These are phyloP conservation scores for Chrysemys picta DNA, from an alignment of 2,113 vertebrate species.

Conservation along the genomic window DNA sequence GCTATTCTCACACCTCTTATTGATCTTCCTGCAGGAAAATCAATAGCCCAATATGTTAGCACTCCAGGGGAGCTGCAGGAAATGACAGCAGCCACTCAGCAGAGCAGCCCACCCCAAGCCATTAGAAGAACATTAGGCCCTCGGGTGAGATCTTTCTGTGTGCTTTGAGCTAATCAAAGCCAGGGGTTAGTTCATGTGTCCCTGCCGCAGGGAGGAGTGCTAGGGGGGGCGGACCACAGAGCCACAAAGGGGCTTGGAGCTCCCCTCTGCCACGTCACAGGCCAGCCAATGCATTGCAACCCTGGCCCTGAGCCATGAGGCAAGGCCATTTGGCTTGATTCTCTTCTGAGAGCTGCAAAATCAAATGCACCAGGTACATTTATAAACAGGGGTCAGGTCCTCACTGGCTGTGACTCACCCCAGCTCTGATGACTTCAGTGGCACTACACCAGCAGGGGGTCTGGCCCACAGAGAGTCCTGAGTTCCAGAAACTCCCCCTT, in stretches of 20 bases:
- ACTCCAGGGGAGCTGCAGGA: conserved; percentile 63
- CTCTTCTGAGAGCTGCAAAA: not conserved
- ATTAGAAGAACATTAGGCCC: conserved; percentile 46
- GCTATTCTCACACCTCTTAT: conserved; percentile 17
- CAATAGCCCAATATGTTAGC: conserved; percentile 79
- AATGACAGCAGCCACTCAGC: conserved; percentile 57
- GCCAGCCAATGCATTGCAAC: not conserved
- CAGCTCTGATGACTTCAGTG: not conserved
- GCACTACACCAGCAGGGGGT: not conserved
- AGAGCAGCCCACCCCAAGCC: conserved; percentile 18
- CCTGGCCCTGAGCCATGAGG: not conserved
- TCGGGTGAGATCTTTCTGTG: not conserved
- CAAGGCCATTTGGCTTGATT: not conserved
- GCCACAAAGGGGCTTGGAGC: not conserved
- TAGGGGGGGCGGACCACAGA: no score
- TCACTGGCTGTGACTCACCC: no score
- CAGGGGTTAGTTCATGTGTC: not conserved
- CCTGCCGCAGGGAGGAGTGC: no score
- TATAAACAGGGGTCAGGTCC: not conserved
- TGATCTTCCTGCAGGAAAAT: conserved; percentile 73
- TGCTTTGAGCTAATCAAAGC: conserved; percentile 38
- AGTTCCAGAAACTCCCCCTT: not conserved
- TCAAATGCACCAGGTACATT: not conserved
- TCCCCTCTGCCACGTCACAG: not conserved
- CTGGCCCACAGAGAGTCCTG: not conserved